Base-by-base conservation (phyloP, 2,797 vertebrate species). In the Melanotaenia maccullochi region DNA sequence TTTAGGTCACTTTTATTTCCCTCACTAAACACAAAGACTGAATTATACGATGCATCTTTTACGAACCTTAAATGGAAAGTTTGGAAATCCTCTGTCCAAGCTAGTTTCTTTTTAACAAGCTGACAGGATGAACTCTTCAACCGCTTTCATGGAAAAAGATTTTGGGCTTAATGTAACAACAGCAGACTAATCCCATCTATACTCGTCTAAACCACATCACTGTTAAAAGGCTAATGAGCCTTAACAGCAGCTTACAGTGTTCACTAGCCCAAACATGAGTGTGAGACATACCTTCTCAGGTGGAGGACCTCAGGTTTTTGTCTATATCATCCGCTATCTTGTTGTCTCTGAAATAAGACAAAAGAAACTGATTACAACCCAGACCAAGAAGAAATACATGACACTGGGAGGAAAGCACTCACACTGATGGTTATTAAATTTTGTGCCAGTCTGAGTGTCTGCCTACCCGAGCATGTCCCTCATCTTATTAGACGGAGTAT, bases 261-360 rank as follows among this genome's bases (percentile, higher is more conserved):
- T 28, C 54, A 57, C 40, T 73, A 42, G 42, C 12, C 65, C 61
- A 60, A 73, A 78, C 81, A 77, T 49, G 57, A 35, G 57, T 58
- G n/a, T 35, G 35, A 75, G 12, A n/a, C 20, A 0, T 91, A 94
- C 93, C 93, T 92, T 93, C 83, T 92, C 86, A 87, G 83, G 79
- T 81, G 86, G 91, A 92, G 81, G 86, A 89, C 71, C 32, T 75
- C 13, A 6, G 66, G 67, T 71, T 82, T 75, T 65, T 73, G 68
- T 87, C 78, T 93, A 93, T 79, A 91, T 89, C 93, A 93, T 93
- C 79, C 90, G 61, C 86, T 86, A 87, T 77, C 59, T 84, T 38
- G 82, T 81, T 62, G 65, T 85, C 79, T 87, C 92, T 94, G 81
- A 68, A 91, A 92, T 3, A 11, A 44, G 12, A 71, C 4, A 79